phyloP scores from a whole-genome alignment of 2,888 invertebrate genomes.

The Arctia plantaginis region DNA sequence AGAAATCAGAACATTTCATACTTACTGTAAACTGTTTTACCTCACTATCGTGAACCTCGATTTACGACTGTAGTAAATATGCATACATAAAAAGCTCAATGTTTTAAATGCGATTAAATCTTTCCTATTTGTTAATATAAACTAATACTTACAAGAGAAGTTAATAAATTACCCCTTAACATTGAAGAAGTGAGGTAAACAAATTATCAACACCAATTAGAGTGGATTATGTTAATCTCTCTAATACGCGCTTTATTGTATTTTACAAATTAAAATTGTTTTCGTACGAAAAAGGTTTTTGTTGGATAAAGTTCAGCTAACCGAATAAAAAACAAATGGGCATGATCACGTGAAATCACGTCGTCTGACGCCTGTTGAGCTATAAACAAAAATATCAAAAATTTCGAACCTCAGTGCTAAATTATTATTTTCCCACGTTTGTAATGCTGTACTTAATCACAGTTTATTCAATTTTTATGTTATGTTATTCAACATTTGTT shows the following conservation, averaged over 20 bases:
- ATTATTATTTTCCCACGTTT: conserved; percentile 72
- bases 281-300: conserved; percentile 19
- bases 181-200: conserved; percentile 11
- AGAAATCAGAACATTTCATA: neutral
- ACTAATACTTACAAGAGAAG: conserved; percentile 14
- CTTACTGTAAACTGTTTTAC: conserved; percentile 8
- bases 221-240: conserved; percentile 14
- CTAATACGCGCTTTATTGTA: neutral
- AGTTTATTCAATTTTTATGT: conserved; percentile 35
- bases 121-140: conserved; percentile 13
- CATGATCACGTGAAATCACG: conserved; percentile 73
- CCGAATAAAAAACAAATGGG: conserved; percentile 55
- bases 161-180: conserved; percentile 17
- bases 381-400: conserved; percentile 65
- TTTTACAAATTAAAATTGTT: neutral
- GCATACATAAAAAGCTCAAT: conserved; percentile 5
- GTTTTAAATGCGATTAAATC: conserved; percentile 17
- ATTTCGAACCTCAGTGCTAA: conserved; percentile 65
- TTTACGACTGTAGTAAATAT: conserved; percentile 7
- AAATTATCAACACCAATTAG: conserved; percentile 13
- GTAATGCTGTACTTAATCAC: conserved; percentile 10
- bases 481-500: neutral
- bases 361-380: conserved; percentile 72
- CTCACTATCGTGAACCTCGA: conserved; percentile 13
- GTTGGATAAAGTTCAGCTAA: conserved; percentile 39